phyloP scores from a whole-genome alignment of 2,113 vertebrate genomes.

The Chloebia gouldiae region DNA sequence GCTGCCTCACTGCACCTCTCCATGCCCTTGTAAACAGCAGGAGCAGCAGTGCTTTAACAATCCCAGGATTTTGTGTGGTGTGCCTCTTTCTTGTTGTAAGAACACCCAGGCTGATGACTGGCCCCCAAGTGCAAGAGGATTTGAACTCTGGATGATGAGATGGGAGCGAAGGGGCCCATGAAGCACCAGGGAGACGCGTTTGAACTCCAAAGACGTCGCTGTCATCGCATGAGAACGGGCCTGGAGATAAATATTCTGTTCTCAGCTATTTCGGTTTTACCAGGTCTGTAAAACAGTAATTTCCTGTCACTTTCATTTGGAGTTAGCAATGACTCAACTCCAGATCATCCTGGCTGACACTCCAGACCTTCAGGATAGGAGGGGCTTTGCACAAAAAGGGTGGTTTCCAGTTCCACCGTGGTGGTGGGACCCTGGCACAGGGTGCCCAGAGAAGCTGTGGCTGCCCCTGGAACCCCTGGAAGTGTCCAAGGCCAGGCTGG shows the following conservation, averaged over 20 bases:
- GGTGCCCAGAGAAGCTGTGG: not conserved
- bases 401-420: not conserved
- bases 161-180: not conserved
- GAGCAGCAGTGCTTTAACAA: not conserved
- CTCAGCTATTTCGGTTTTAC: not conserved
- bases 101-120: not conserved
- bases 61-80: fast-evolving
- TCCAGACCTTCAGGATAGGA: not conserved
- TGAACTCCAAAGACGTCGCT: fast-evolving
- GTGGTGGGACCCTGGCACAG: not conserved
- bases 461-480: not conserved
- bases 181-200: not conserved
- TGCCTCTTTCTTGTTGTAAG: not conserved
- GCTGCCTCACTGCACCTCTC: fast-evolving
- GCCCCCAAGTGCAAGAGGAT: not conserved
- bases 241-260: not conserved
- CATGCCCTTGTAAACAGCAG: not conserved
- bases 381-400: not conserved
- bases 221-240: fast-evolving
- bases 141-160: not conserved
- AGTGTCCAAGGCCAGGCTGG: not conserved
- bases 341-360: not conserved
- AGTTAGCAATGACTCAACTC: not conserved
- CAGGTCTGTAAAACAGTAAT: not conserved
- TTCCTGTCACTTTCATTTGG: not conserved